Percentiles rank a stretch among this genome's conserved stretches.
Conservation (phyloP, 2,797 vertebrate species). For the Tympanoctomys barrerae region DNA sequence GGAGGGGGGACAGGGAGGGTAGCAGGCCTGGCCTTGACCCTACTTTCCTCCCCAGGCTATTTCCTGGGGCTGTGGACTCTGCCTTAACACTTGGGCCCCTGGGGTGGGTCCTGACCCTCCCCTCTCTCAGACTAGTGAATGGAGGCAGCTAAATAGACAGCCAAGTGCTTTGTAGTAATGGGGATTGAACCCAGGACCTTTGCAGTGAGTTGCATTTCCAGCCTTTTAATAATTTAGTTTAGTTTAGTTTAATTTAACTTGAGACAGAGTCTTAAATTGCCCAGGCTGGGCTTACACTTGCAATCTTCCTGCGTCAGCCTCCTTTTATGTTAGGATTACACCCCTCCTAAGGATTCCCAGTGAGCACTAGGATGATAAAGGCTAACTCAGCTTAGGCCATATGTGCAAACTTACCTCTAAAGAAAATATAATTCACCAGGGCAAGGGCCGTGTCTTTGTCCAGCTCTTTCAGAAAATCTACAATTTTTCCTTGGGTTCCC, state of each 20-base stretch:
- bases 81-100: too few relatives aligned
- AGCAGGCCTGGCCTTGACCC: background rate
- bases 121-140: slow-evolving; percentile 41
- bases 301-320: background rate
- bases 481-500: slow-evolving; percentile 92
- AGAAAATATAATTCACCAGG: slow-evolving; percentile 93
- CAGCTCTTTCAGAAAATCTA: slow-evolving; percentile 89
- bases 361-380: background rate
- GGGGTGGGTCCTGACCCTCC: background rate
- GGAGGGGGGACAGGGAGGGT: background rate
- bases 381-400: background rate
- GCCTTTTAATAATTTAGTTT: background rate
- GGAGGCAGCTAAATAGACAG: background rate
- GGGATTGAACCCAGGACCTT: background rate
- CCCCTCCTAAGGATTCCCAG: too few relatives aligned
- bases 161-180: background rate
- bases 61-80: background rate
- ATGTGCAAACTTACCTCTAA: slow-evolving; percentile 90
- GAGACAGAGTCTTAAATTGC: background rate
- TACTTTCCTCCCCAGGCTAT: background rate
- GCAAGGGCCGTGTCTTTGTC: slow-evolving; percentile 87
- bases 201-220: background rate
- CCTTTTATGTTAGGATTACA: background rate
- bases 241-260: background rate
- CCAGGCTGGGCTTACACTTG: background rate